Evolutionary conservation across 2,797 vertebrate species (phyloP), one percentile per base, ranked within the genome.

Genomic region (Pseudomugil tenellus): DNA sequence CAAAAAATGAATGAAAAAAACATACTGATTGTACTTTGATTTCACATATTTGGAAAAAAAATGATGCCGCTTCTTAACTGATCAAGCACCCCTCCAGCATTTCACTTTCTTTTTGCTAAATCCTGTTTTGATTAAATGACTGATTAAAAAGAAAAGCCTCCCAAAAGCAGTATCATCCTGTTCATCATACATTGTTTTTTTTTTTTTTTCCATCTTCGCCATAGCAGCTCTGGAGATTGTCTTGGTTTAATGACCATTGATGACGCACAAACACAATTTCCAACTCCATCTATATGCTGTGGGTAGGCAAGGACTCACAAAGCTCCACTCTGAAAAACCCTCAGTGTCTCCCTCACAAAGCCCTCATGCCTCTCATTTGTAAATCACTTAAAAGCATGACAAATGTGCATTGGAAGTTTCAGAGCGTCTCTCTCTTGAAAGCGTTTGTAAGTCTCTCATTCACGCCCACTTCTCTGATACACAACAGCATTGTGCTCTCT

Each of bases 311-410:
- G 56, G 80, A 74, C 80, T 83, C 88, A 90, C 86, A 92, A 90
- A 90, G 91, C 79, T 83, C 67, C 70, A 52, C 72, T 61, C 83
- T 77, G 65, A 76, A 74, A 62, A 63, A 57, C 60, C 76, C 76
- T 55, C 74, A 57, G 63, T n/a, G 16, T 77, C 74, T 65, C 74
- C 70, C 81, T 83, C 83, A 90, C 87, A 91, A 92, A 89, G 90
- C 81, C 83, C 54, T 72, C 72, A 79, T 89, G 89, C 83, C 83
- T 85, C 88, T 89, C 88, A 90, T 91, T 90, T 91, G 91, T 85
- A 89, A 91, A 91, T 90, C 88, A 87, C 84, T 91, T 90, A 88
- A 90, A 91, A 89, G 86, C 89, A 91, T 92, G 89, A 92, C 90
- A 92, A 87, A 91, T 90, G 83, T 85, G 88, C 83, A 91, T 80